Base-by-base conservation (phyloP, 2,888 invertebrate species). In the Mesodorylaimus sp. region DNA sequence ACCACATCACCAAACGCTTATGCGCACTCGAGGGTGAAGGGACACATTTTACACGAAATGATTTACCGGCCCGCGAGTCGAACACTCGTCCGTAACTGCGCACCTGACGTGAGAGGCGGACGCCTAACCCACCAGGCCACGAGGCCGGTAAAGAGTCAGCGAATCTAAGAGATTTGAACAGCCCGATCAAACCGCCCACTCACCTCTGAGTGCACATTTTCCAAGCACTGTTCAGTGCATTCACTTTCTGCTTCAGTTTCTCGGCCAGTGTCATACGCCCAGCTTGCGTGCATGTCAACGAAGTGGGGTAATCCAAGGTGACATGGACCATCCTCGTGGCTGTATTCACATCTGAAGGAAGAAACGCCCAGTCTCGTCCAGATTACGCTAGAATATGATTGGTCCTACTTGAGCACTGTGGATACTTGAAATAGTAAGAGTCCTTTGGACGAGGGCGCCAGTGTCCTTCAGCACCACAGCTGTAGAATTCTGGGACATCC, bases 391-490 rank as follows among this genome's bases (percentile, higher is more conserved):
- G 13, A 2, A 19, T 21, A 23, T 37, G 23, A 26, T 13, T 28
- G 23, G 19, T n/a, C 16, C 10, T 45, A 54, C 61, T 58, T n/a
- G 65, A 60, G 55, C 65, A 65, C 45, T 61, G 61, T n/a, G 65
- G 65, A 53, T 66, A 65, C 42, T 54, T 55, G 55, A 65, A 62
- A 0, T 49, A 41, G 32, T 51, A 53, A 28, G 58, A 51, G n/a
- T 52, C 50, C 32, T 52, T 46, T 10, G 58, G 54, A 5, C 57
- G 41, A 13, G 91, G 91, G 58, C 88, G 75, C 95, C 93, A 95
- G 70, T 87, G 84, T 38, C 93, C 95, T 77, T 93, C 91, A 48
- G 83, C 84, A n/a, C 89, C 91, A 65, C 95, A 95, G 1, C 87
- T 87, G 68, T 89, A 95, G 75, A 93, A 93, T 58, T 84, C 82